phyloP scores from a whole-genome alignment of 2,888 invertebrate species.

The Sesia apiformis region DNA sequence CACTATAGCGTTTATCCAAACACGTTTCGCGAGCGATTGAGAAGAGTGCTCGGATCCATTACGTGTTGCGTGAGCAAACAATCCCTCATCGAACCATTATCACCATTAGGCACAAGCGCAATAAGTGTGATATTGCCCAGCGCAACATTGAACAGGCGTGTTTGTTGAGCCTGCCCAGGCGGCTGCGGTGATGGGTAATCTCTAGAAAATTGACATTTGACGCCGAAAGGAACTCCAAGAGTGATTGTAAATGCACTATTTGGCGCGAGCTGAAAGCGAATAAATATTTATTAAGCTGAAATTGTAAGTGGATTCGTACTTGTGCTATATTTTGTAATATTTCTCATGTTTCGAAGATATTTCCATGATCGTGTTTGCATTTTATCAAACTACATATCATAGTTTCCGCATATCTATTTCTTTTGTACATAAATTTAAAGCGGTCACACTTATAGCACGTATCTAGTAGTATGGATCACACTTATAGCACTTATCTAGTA shows the following conservation, averaged over 20 bases:
- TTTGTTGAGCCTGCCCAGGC: conserved; percentile 33
- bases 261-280: conserved; percentile 36
- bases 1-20: conserved; percentile 60
- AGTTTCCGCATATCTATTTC: no score
- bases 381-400: no score
- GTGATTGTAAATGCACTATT: conserved; percentile 46
- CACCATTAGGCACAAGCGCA: conserved; percentile 23
- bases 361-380: no score
- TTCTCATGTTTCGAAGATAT: no score
- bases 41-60: conserved; percentile 62
- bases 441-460: no score
- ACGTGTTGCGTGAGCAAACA: conserved; percentile 51
- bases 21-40: conserved; percentile 60
- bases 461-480: no score
- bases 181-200: conserved; percentile 42
- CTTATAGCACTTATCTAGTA: no score
- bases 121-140: conserved; percentile 27
- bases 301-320: conserved; percentile 32
- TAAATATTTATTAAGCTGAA: conserved; percentile 51
- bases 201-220: conserved; percentile 61
- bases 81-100: conserved; percentile 33
- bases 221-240: conserved; percentile 43
- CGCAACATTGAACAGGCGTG: conserved; percentile 13
- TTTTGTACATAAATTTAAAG: no score
- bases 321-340: conserved; percentile 1